A percentile compares a stretch with the other conserved stretches of the same genome.
These are phyloP conservation scores for Peromyscus polionotus DNA, from an alignment of 2,113 vertebrate genomes.

Conservation along the genomic window DNA sequence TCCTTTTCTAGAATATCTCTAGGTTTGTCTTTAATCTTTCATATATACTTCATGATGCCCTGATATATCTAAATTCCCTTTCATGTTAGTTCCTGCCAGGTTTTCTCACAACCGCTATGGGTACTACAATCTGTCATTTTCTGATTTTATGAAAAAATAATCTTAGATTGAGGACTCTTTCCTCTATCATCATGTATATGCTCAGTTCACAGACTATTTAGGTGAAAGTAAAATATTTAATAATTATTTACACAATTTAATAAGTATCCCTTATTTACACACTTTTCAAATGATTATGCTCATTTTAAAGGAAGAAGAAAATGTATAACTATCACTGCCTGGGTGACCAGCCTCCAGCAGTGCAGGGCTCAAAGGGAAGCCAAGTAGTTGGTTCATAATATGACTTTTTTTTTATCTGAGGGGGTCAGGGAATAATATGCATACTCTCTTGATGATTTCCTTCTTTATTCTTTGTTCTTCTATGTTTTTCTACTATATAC, in stretches of 20 bases:
- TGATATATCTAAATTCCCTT: not conserved
- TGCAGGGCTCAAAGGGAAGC: no score
- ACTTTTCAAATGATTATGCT: not conserved
- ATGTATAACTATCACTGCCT: no score
- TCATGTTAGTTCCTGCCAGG: not conserved
- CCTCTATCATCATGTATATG: not conserved
- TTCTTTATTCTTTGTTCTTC: no score
- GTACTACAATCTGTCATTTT: not conserved
- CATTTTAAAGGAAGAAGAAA: not conserved
- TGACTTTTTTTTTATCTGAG: no score
- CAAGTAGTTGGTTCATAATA: no score
- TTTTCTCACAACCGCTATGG: not conserved
- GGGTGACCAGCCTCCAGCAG: no score
- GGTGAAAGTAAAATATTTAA: not conserved
- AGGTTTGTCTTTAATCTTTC: not conserved
- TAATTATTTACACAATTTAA: not conserved
- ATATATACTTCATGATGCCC: not conserved
- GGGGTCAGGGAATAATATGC: no score
- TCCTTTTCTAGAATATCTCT: not conserved
- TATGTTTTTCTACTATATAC: no score
- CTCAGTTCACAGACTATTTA: not conserved
- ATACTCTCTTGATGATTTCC: no score
- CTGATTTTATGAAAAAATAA: not conserved
- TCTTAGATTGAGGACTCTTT: not conserved
- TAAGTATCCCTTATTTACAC: not conserved